Evolutionary conservation across 2,888 invertebrate genomes (phyloP), one percentile per base, ranked within the genome.

Genomic region (Adineta ricciae): DNA sequence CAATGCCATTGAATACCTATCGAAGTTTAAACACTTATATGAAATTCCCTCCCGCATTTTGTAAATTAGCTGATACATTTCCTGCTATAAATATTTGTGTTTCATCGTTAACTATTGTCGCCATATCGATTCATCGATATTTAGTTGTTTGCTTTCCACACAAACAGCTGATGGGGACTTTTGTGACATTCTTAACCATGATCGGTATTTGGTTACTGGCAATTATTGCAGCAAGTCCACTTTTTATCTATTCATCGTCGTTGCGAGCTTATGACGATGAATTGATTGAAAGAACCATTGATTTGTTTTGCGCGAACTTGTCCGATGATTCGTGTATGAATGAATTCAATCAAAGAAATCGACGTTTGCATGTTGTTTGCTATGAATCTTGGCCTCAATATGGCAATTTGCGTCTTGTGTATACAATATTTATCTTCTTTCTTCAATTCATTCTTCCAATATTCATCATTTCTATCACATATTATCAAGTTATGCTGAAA

Each of bases 401-500:
- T 41, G 41, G 41, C 21, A 24, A 24, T 19, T 78, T 19, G 14
- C 78, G 36, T 2, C 41, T 78, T 32, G 27, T 14, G 3, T 64
- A 64, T 32, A 64, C 64, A 32, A 64, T 64, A 64, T 64, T 64
- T 64, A 64, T 64, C 27, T 27, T 64, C 32, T 64, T 64, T 64
- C 64, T 64, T 78, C 73, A 78, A 78, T 78, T 36, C 41, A 78
- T 78, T 41, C 38, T 78, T 78, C 73, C 73, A 21, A 78, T 78
- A 24, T 78, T 78, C 1, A 78, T 78, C n/a, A 78, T 78, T 78
- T 41, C 41, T 78, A 41, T 78, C 41, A 78, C 78, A 41, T 78
- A 78, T 78, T 78, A 78, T 78, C 78, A 78, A 78, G n/a, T 78
- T 19, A 24, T 78, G 41, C 9, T 38, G 2, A 78, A 78, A 78